phyloP scores from a whole-genome alignment of 2,888 invertebrate species.

The Hirtodrosophila duncani region DNA sequence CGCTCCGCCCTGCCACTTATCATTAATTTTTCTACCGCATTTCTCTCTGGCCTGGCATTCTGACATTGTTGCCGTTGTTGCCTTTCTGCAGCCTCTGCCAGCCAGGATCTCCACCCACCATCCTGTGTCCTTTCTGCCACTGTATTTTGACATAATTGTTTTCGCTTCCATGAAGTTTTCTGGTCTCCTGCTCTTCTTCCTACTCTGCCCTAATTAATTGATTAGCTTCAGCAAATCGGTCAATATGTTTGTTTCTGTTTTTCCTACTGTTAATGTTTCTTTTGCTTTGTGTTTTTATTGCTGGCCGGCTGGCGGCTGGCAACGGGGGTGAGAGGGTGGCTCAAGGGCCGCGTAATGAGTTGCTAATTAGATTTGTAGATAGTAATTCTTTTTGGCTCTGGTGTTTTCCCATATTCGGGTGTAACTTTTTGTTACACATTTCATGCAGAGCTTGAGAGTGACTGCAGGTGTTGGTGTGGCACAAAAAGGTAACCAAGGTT shows the following conservation, averaged over 20 bases:
- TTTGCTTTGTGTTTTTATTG: slow-evolving; percentile 38
- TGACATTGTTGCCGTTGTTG: slow-evolving; percentile 65
- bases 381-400: slow-evolving; percentile 31
- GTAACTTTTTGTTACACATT: slow-evolving; percentile 33
- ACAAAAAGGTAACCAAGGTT: no score
- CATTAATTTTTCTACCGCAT: slow-evolving; percentile 66
- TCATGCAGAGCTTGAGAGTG: slow-evolving; percentile 14
- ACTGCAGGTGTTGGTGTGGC: slow-evolving; percentile 22
- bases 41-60: slow-evolving; percentile 63
- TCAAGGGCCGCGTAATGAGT: slow-evolving; percentile 64
- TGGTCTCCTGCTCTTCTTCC: not conserved
- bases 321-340: slow-evolving; percentile 23
- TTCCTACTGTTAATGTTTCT: slow-evolving; percentile 25
- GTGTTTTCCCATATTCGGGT: slow-evolving; percentile 12
- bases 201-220: slow-evolving; percentile 73
- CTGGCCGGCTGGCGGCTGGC: slow-evolving; percentile 18
- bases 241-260: slow-evolving; percentile 66
- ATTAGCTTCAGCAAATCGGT: slow-evolving; percentile 77
- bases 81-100: slow-evolving; percentile 15
- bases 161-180: slow-evolving; percentile 40
- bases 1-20: slow-evolving; percentile 56
- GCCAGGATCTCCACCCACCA: slow-evolving; percentile 27
- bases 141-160: slow-evolving; percentile 63
- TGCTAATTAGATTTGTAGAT: slow-evolving; percentile 75
- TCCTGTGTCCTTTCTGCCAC: not conserved